Evolutionary conservation across 2,888 invertebrate species (phyloP).

Genomic region (Peribatodes rhomboidaria): DNA sequence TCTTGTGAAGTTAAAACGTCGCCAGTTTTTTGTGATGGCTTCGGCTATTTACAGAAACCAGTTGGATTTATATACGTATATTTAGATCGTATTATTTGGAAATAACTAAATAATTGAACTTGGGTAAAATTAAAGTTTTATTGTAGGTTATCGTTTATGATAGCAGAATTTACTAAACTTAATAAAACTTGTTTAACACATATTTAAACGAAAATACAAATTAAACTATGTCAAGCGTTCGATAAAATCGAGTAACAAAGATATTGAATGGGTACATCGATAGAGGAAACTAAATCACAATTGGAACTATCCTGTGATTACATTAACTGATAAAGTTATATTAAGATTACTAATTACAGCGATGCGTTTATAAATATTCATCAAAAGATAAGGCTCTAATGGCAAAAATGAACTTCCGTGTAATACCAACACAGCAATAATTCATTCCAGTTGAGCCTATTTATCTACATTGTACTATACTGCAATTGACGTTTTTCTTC

Average conservation of each 20-base stretch:
- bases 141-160: not conserved
- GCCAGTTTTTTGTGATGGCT: constrained; percentile 48
- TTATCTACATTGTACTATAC: constrained; percentile 11
- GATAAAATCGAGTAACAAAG: not conserved
- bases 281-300: constrained; percentile 14
- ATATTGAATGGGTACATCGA: not conserved
- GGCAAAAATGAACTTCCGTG: constrained; percentile 15
- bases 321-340: constrained; percentile 21
- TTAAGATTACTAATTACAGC: constrained; percentile 16
- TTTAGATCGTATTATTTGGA: constrained; percentile 1
- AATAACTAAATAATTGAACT: not conserved
- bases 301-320: constrained; percentile 7
- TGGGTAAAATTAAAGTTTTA: no score
- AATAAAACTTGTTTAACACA: not conserved
- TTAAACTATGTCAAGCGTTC: not conserved
- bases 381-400: constrained; percentile 18
- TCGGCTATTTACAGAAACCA: constrained; percentile 34
- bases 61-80: constrained; percentile 15
- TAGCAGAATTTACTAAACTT: not conserved
- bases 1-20: constrained; percentile 46
- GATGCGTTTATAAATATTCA: not conserved
- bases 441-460: constrained; percentile 16
- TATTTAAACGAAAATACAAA: not conserved
- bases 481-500: not conserved
- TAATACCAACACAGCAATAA: constrained; percentile 22